Conservation (phyloP, 2,888 invertebrate genomes). For the Philhelius pedissequus region DNA sequence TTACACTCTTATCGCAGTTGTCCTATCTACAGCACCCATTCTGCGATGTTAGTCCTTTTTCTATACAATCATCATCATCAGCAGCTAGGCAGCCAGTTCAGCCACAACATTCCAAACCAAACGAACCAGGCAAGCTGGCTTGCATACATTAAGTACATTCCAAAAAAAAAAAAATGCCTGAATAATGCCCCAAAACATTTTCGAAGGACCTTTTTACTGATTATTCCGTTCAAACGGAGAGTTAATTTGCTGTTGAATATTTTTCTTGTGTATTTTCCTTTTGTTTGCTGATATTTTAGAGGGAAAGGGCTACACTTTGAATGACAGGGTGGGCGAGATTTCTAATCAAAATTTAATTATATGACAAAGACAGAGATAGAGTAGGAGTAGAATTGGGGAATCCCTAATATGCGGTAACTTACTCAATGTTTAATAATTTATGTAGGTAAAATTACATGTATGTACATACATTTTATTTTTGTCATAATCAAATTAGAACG, state of each 20-base stretch:
- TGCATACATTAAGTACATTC: neutral
- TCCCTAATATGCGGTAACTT: neutral
- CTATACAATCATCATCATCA: conserved; percentile 10
- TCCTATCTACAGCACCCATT: conserved; percentile 23
- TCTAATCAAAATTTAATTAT: conserved; percentile 64
- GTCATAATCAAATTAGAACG: neutral
- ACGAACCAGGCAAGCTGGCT: conserved; percentile 1
- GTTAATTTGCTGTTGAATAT: conserved; percentile 58
- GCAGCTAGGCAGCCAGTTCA: conserved; percentile 61
- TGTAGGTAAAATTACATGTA: neutral
- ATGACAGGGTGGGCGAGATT: conserved; percentile 48
- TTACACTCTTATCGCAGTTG: conserved; percentile 59
- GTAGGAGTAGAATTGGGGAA: neutral
- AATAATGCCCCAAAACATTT: conserved; percentile 46
- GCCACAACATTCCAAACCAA: conserved; percentile 55
- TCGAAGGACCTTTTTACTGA: conserved; percentile 56
- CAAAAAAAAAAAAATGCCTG: conserved; percentile 7
- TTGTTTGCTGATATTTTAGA: neutral
- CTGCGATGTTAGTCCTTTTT: conserved; percentile 12
- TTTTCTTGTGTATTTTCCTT: conserved; percentile 6
- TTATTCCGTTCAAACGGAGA: conserved; percentile 57
- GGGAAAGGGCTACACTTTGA: conserved; percentile 1
- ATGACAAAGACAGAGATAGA: neutral
- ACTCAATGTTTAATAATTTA: conserved; percentile 33
- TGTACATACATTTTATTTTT: neutral